Conservation (phyloP, 23 tunicate species). For the Botrylloides violaceus region DNA sequence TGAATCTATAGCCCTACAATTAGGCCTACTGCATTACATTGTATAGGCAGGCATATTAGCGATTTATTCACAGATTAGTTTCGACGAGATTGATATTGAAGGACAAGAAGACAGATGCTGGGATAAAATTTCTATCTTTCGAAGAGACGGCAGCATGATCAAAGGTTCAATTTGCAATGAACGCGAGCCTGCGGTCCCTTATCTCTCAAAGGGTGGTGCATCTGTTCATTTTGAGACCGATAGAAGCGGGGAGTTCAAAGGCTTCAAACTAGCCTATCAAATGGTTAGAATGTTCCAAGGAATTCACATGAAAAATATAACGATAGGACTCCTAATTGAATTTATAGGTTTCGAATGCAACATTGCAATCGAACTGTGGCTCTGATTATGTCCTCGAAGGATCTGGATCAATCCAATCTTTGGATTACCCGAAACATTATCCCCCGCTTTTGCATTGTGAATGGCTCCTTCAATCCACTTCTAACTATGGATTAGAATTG, state of each 20-base stretch:
- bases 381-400: not conserved
- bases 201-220: not conserved
- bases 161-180: not conserved
- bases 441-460: not conserved
- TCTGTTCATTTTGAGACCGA: conserved; percentile 2
- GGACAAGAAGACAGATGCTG: not conserved
- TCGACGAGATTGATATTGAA: conserved; percentile 4
- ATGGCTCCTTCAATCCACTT: not conserved
- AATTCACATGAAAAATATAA: too few species aligned
- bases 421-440: not conserved
- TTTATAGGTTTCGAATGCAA: not conserved
- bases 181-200: not conserved
- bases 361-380: not conserved
- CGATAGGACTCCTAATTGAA: not conserved
- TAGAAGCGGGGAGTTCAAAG: not conserved
- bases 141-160: not conserved
- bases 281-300: not conserved
- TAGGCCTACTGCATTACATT: not conserved
- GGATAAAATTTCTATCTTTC: not conserved
- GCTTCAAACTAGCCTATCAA: not conserved
- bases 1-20: not conserved
- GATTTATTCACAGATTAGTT: conserved; percentile 1
- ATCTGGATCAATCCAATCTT: not conserved
- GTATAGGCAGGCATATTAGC: not conserved
- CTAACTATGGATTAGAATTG: not conserved